Conservation (phyloP, 2,888 invertebrate species). For the Clivina fossor region DNA sequence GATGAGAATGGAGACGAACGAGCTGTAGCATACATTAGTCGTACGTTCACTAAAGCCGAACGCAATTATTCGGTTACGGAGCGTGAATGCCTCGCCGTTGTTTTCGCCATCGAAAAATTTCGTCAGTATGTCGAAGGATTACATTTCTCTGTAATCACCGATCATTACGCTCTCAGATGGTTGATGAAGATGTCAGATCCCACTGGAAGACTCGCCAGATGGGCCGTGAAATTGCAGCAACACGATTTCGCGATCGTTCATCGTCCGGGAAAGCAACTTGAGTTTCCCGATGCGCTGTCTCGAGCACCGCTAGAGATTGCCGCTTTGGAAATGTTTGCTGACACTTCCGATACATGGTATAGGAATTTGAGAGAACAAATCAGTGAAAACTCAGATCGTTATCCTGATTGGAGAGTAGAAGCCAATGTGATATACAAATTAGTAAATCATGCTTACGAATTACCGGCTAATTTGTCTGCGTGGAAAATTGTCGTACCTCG, state of each 20-base stretch:
- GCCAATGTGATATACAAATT: neutral
- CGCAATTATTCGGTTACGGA: neutral
- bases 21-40: neutral
- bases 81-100: neutral
- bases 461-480: neutral
- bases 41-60: conserved; percentile 3
- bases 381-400: neutral
- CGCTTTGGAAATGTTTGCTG: neutral
- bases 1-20: neutral
- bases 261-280: neutral
- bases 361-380: neutral
- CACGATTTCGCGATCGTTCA: neutral
- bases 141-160: neutral
- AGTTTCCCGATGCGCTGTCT: neutral
- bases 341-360: neutral
- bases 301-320: neutral
- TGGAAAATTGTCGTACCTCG: neutral
- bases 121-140: neutral
- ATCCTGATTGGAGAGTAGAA: neutral
- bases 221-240: conserved; percentile 8
- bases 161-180: neutral
- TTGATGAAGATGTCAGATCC: neutral
- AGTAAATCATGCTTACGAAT: too few relatives aligned
- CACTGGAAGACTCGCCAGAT: neutral
- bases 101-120: conserved; percentile 1